Base-by-base conservation (phyloP, 1,140 invertebrate species). In the Maconellicoccus hirsutus region DNA sequence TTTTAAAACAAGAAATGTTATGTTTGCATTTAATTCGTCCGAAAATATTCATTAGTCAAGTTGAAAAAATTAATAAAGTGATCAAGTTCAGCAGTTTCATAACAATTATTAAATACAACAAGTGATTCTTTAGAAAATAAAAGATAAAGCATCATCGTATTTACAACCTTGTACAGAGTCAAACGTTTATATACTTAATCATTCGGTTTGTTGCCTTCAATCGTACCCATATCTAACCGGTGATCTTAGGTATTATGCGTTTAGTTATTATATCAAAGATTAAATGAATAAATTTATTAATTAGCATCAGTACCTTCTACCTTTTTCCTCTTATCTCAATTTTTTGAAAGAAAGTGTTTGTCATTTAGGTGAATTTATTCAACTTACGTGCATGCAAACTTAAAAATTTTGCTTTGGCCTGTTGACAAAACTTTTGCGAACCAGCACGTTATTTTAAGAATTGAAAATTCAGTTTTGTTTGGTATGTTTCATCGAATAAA, bases 401-500 rank as follows among this genome's bases (percentile, higher is more conserved):
- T 16, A 6, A 3, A 6, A 66, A 66, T 8, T 66, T 66, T 25
- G 8, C 61, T 6, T 66, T 66, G 61, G 61, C 10, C 22, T 4
- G 25, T 10, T 66, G 61, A 16, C 61, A 66, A 59, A 59, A 66
- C 10, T 66, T 66, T 23, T 10, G 22, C 21, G 4, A 66, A 8
- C 25, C 25, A 12, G 22, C 25, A 22, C 61, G 61, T 66, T 66
- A 66, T 66, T 66, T 66, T 66, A 16, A 22, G 61, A 66, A 4
- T 23, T 23, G 61, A 66, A 66, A 66, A 66, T 52, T 52, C 16
- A 52, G 25, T 25, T 66, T 66, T 25, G 22, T 66, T 66, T 23
- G 61, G 21, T 16, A 66, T 66, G 61, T 66, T 66, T 66, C 25
- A 26, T 26, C 61, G 61, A 8, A 25, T 10, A 23, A 66, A 66